A percentile compares a stretch with the other conserved stretches of the same genome.
Evolutionary conservation across 2,797 vertebrate genomes (phyloP).

Genomic region (Pipistrellus kuhlii): DNA sequence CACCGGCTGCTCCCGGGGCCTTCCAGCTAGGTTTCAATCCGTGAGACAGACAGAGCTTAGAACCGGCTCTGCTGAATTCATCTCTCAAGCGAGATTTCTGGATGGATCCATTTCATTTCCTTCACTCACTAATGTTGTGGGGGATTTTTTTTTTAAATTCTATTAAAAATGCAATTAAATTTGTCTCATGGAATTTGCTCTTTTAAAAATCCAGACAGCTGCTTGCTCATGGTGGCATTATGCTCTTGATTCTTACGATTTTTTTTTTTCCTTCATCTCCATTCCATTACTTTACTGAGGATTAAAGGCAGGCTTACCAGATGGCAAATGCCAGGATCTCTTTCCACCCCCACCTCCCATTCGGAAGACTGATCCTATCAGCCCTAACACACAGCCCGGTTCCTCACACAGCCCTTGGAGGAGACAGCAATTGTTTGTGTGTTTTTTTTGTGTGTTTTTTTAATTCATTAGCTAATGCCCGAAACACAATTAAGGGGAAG

Average conservation of each 20-base stretch:
- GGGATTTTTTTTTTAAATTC: slow-evolving; percentile 76
- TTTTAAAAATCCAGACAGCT: slow-evolving; percentile 86
- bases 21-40: slow-evolving; percentile 82
- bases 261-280: slow-evolving; percentile 81
- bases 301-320: slow-evolving; percentile 84
- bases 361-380: slow-evolving; percentile 70
- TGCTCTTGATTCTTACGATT: slow-evolving; percentile 80
- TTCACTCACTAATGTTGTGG: slow-evolving; percentile 78
- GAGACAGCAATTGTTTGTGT: slow-evolving; percentile 48
- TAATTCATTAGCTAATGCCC: slow-evolving; percentile 57
- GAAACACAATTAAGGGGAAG: slow-evolving; percentile 18
- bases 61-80: slow-evolving; percentile 83
- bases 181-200: slow-evolving; percentile 86
- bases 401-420: slow-evolving; percentile 53
- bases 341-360: slow-evolving; percentile 59
- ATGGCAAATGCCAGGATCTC: slow-evolving; percentile 83
- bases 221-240: slow-evolving; percentile 84
- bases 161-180: slow-evolving; percentile 81
- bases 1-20: slow-evolving; percentile 73
- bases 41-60: slow-evolving; percentile 78
- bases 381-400: slow-evolving; percentile 68
- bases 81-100: slow-evolving; percentile 83
- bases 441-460: neutral
- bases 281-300: slow-evolving; percentile 85
- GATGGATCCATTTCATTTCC: slow-evolving; percentile 77